These are phyloP conservation scores for Pelobates fuscus DNA, from an alignment of 2,113 vertebrate species.

Conservation along the genomic window DNA sequence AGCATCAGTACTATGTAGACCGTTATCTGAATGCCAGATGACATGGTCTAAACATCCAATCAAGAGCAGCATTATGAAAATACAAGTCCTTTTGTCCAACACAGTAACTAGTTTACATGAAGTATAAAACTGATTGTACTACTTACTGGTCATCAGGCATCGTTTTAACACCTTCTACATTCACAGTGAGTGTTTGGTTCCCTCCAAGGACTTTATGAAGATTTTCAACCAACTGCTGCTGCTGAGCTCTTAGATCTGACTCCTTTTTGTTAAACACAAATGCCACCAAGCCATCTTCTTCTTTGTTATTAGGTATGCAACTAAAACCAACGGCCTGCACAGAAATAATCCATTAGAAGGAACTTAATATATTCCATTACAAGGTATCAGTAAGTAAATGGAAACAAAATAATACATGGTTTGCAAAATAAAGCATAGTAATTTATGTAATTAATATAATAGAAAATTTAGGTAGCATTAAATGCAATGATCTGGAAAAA, in stretches of 20 bases:
- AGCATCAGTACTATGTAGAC: no score
- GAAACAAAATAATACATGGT: no score
- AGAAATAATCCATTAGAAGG: neutral
- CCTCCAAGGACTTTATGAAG: slow-evolving; percentile 91
- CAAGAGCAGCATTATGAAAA: no score
- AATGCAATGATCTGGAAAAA: no score
- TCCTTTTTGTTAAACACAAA: slow-evolving; percentile 91
- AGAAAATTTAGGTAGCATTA: no score
- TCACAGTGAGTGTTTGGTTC: slow-evolving; percentile 86
- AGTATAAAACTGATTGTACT: neutral
- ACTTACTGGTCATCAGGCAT: slow-evolving; percentile 93
- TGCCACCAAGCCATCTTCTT: slow-evolving; percentile 91
- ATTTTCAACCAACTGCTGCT: slow-evolving; percentile 93
- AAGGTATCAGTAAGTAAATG: no score
- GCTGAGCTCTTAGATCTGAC: slow-evolving; percentile 84
- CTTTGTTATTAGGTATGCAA: slow-evolving; percentile 89
- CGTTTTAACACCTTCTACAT: slow-evolving; percentile 90
- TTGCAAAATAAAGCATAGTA: no score
- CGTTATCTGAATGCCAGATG: no score
- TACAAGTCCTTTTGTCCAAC: no score
- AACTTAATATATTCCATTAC: neutral
- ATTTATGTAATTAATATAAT: no score
- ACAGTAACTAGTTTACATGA: no score
- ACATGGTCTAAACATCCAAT: no score
- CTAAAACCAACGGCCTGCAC: slow-evolving; percentile 91